phyloP scores from a whole-genome alignment of 2,888 invertebrate species.

The Stenotaenia linearis region DNA sequence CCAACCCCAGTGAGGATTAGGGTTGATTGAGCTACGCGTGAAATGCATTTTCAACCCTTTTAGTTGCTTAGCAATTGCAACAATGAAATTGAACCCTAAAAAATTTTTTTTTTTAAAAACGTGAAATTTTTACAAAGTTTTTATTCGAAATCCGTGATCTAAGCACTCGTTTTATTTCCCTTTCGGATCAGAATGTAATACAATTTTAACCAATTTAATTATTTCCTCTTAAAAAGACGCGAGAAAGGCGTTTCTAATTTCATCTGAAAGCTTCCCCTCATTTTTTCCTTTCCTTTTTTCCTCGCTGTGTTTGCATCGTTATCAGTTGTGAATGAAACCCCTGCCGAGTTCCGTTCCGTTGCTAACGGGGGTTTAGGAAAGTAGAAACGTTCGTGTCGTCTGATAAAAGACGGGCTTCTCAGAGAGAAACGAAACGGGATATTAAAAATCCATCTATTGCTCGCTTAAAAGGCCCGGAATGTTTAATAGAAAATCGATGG shows the following conservation, averaged over 20 bases:
- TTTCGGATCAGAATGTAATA: not conserved
- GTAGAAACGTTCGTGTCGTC: not conserved
- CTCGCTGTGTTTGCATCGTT: not conserved
- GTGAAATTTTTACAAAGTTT: no score
- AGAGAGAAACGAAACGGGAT: not conserved
- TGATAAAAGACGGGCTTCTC: not conserved
- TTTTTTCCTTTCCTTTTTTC: not conserved
- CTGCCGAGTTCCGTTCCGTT: not conserved
- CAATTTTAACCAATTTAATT: not conserved
- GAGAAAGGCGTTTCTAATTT: not conserved
- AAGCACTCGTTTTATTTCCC: not conserved
- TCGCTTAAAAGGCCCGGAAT: not conserved
- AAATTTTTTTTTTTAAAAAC: no score
- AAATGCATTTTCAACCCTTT: not conserved
- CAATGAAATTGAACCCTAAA: no score
- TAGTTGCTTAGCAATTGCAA: no score
- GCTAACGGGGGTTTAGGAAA: not conserved
- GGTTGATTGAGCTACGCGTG: not conserved
- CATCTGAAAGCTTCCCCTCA: not conserved
- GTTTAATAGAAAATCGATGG: slow-evolving; percentile 24
- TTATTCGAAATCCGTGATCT: not conserved
- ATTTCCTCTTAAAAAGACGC: not conserved
- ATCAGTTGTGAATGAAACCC: slow-evolving; percentile 2
- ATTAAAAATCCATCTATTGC: slow-evolving; percentile 1
- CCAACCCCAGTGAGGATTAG: not conserved